phyloP scores from a whole-genome alignment of 37 sponge, comb jelly and placozoan species.

The Oscarella lobularis region DNA sequence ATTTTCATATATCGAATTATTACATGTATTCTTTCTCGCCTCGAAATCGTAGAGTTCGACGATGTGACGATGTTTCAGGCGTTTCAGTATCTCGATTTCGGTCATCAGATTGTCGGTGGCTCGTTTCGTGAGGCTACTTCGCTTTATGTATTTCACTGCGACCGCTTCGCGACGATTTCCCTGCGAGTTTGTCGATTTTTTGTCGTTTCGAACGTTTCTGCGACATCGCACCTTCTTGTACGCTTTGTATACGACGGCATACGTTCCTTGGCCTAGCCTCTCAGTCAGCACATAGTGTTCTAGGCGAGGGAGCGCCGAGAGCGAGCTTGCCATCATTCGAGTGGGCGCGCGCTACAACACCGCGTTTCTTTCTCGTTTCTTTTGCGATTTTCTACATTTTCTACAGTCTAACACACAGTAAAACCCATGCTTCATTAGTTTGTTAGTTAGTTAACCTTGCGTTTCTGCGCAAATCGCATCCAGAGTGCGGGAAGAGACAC shows the following conservation, averaged over 20 bases:
- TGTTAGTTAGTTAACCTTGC: too few relatives aligned
- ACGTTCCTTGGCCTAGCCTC: conserved; percentile 53
- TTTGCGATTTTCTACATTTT: too few relatives aligned
- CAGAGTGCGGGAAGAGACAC: conserved; percentile 12
- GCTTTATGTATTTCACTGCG: conserved; percentile 61
- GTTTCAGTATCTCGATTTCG: conserved; percentile 56
- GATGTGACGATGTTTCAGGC: conserved; percentile 35
- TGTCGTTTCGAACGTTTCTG: too few relatives aligned
- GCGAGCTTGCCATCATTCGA: too few relatives aligned
- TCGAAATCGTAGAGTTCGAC: conserved; percentile 57
- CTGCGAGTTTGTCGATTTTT: too few relatives aligned
- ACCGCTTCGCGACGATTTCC: conserved; percentile 13
- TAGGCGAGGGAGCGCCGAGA: neutral
- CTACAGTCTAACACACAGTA: too few relatives aligned
- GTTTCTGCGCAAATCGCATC: too few relatives aligned
- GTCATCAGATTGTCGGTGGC: conserved; percentile 54
- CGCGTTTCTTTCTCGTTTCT: too few relatives aligned
- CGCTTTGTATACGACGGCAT: conserved; percentile 74
- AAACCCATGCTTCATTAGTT: too few relatives aligned
- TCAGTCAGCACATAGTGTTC: conserved; percentile 27
- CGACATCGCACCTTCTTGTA: conserved; percentile 34
- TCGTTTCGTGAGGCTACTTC: conserved; percentile 14
- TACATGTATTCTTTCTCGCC: conserved; percentile 16
- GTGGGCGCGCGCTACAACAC: too few relatives aligned
- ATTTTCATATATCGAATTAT: too few relatives aligned